Base-by-base conservation (phyloP, 2,888 invertebrate species). In the Leptopilina myrica region DNA sequence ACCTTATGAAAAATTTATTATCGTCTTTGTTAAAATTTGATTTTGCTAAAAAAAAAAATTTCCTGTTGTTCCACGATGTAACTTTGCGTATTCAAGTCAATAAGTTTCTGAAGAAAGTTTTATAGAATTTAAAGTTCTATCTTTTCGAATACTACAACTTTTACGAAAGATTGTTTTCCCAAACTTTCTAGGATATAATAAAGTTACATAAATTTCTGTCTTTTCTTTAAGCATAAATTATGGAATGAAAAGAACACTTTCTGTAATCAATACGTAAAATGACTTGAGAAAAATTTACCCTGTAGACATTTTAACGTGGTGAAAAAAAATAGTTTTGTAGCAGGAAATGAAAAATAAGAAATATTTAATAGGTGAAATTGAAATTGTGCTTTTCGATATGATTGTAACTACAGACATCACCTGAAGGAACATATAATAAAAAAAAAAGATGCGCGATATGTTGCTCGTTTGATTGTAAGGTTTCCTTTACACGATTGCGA, bases 61-160 rank as follows among this genome's bases (percentile, higher is more conserved):
- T n/a, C 49, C 15, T 26, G 69, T 69, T 69, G 59, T 62, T 62
- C 62, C 49, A 33, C 26, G 20, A 26, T 53, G 49, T 14, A 69
- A 26, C 8, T 53, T 12, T 20, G 14, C 26, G 12, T 8, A 20
- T 53, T 53, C 49, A 53, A 53, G 26, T 69, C 69, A 69, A 53
- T 53, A 49, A 53, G 69, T 53, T 69, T 69, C 49, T 26, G 14
- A 69, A 53, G 26, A 26, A 69, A 69, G 69, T 69, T 69, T 69
- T 14, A 12, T 53, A 69, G 14, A 8, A 69, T 53, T n/a, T 69
- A 53, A 53, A 69, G 46, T 69, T 69, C 53, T 14, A 69, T 20
- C 14, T 69, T 3, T 9, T 53, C 53, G 69, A 53, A 69, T 53
- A 69, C 53, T 69, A 69, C 33, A 53, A 69, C 53, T 53, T 26